Evolutionary conservation across 2,113 vertebrate genomes (phyloP), one percentile per base, ranked within the genome.

Genomic region (Riparia riparia): DNA sequence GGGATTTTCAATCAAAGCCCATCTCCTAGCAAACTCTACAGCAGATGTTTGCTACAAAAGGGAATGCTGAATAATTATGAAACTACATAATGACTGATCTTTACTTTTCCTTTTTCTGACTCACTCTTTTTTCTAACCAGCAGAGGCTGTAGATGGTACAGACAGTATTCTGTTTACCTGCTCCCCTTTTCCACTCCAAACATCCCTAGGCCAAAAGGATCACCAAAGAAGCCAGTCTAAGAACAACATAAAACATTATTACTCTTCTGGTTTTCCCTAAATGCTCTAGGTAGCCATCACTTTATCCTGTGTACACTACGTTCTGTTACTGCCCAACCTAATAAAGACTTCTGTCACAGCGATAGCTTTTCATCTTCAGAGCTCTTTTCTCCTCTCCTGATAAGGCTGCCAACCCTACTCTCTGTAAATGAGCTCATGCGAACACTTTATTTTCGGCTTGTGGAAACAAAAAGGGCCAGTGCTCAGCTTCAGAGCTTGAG

Each of bases 301-400:
- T 98, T 98, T 95, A 93, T 96, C 87, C 97, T 41, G 11, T 92
- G 94, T 96, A 94, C 86, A 82, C 96, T 22, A 96, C 68, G n/a
- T 97, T 97, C 97, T 89, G 82, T 97, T 97, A 97, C 97, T 96
- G 97, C 97, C 97, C 95, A 96, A 93, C 96, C 96, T 98, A 98
- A 98, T 98, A 98, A 98, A 98, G 97, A 97, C 98, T 98, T 97
- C 98, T 98, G 98, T 98, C 97, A 97, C 94, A 29, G 86, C 5
- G 4, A 96, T 87, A 89, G 97, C 98, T 98, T 98, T 98, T 98
- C 98, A 98, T 98, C 98, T 98, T 96, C 95, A 74, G 95, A 96
- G 96, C 90, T 93, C 96, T 95, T 89, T 97, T 98, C 97, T 98
- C 97, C 81, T 86, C 96, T 96, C 95, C 97, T 97, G 98, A 98